Conservation (phyloP, 2,888 invertebrate genomes). For the Perizoma flavofasciatum region DNA sequence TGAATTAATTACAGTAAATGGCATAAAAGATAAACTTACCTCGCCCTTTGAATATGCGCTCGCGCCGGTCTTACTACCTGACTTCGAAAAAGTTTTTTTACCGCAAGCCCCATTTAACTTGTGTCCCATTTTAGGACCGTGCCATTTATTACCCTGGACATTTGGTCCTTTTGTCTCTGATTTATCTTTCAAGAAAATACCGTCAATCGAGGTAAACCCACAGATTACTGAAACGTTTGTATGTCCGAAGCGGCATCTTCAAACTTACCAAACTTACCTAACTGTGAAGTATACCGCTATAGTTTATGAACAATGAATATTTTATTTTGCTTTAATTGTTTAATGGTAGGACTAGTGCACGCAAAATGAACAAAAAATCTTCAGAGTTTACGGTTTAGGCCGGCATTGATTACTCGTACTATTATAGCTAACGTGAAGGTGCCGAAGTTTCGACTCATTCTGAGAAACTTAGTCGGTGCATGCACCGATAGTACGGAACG, state of each 20-base stretch:
- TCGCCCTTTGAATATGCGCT: conserved; percentile 44
- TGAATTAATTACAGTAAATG: conserved; percentile 43
- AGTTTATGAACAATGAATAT: conserved; percentile 20
- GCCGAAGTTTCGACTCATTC: no score
- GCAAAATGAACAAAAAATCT: no score
- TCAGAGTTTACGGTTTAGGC: no score
- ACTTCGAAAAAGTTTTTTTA: conserved; percentile 49
- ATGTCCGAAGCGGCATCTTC: conserved; percentile 31
- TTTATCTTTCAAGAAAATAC: conserved; percentile 48
- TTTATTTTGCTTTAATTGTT: conserved; percentile 27
- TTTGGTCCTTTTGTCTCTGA: conserved; percentile 62
- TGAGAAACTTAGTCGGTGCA: no score
- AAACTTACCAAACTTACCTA: conserved; percentile 11
- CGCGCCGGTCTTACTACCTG: conserved; percentile 62
- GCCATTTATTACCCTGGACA: conserved; percentile 64
- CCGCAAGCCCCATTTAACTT: conserved; percentile 57
- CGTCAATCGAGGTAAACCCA: conserved; percentile 48
- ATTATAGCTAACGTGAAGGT: no score
- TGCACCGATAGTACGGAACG: no score
- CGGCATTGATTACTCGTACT: no score
- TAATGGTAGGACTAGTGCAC: conserved; percentile 30
- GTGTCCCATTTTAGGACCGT: conserved; percentile 58
- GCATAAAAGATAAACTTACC: conserved; percentile 44
- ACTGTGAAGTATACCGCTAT: conserved; percentile 26
- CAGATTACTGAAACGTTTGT: conserved; percentile 19